A percentile compares a stretch with the other conserved stretches of the same genome.
phyloP scores from a whole-genome alignment of 53 echinoderm and acorn worm species.

The Apostichopus leukothele region DNA sequence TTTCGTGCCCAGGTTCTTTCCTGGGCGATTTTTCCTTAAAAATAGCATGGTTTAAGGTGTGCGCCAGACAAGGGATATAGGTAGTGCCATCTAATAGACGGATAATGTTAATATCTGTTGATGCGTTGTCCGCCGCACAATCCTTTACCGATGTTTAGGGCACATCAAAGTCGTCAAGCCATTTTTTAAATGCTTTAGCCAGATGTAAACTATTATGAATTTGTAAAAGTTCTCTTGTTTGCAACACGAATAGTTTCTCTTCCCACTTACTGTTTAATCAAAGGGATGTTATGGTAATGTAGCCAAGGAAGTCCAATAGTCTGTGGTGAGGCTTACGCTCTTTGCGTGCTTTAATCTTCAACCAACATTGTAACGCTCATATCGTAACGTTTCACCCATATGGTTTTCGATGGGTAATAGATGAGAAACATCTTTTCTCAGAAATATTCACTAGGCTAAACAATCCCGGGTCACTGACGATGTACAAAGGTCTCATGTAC shows the following conservation, averaged over 20 bases:
- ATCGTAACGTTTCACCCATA: constrained; percentile 23
- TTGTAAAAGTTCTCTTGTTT: constrained; percentile 1
- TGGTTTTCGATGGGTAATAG: constrained; percentile 9
- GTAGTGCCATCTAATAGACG: neutral
- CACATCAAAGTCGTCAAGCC: constrained; percentile 17
- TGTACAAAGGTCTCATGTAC: constrained; percentile 19
- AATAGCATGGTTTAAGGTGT: constrained; percentile 6
- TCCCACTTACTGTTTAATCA: constrained; percentile 22
- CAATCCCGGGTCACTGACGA: constrained; percentile 22
- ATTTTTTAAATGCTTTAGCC: constrained; percentile 16
- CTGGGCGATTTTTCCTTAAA: no score
- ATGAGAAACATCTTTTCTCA: constrained; percentile 2
- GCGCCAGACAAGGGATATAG: constrained; percentile 17
- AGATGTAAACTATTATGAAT: neutral
- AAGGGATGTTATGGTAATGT: constrained; percentile 8
- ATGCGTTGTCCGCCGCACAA: constrained; percentile 1
- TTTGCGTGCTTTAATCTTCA: constrained; percentile 17
- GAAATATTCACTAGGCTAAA: constrained; percentile 11
- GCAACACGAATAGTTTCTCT: constrained; percentile 14
- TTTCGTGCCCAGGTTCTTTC: no score
- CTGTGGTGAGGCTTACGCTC: neutral
- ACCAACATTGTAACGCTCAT: constrained; percentile 8
- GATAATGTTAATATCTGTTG: constrained; percentile 2
- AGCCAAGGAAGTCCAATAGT: constrained; percentile 8
- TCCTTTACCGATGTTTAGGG: constrained; percentile 16